Evolutionary conservation across 2,113 vertebrate genomes (phyloP).

Genomic region (Triplophysa siluroides): DNA sequence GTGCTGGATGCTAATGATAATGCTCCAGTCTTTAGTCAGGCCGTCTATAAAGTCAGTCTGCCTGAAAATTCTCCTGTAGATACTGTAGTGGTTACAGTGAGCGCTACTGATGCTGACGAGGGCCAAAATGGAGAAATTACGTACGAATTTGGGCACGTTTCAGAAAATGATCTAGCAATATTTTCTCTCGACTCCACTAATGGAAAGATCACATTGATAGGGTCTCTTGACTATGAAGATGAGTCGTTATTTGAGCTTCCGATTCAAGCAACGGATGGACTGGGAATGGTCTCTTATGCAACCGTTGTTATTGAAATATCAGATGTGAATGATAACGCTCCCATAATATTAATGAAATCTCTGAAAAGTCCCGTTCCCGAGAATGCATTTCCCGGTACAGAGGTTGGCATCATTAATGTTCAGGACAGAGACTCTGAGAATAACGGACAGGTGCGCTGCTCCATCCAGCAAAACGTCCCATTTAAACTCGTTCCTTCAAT

Average conservation of each 20-base stretch:
- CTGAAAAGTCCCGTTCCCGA: conserved; percentile 42
- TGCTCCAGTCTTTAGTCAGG: conserved; percentile 57
- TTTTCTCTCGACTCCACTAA: conserved; percentile 3
- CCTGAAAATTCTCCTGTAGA: conserved; percentile 61
- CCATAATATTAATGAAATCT: conserved; percentile 55
- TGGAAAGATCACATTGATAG: conserved; percentile 36
- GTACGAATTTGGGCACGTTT: conserved; percentile 58
- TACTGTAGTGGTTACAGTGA: conserved; percentile 52
- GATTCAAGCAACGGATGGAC: conserved; percentile 51
- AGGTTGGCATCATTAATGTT: too few species aligned
- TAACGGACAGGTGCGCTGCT: too few species aligned
- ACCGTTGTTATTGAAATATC: conserved; percentile 43
- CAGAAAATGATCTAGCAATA: conserved; percentile 11
- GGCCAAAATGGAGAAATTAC: conserved; percentile 68
- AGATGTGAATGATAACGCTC: conserved; percentile 67
- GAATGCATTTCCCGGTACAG: conserved; percentile 13
- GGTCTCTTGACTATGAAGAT: conserved; percentile 49
- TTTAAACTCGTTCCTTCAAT: too few species aligned
- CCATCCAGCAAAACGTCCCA: too few species aligned
- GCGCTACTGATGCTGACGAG: conserved; percentile 63
- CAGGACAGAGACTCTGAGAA: too few species aligned
- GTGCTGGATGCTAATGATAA: conserved; percentile 67
- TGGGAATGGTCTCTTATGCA: conserved; percentile 33
- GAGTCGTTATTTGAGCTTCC: conserved; percentile 47
- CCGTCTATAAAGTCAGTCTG: conserved; percentile 60